A percentile compares a stretch with the other conserved stretches of the same genome.
phyloP scores from a whole-genome alignment of 2,888 invertebrate species.

The Chrysomela aeneicollis region DNA sequence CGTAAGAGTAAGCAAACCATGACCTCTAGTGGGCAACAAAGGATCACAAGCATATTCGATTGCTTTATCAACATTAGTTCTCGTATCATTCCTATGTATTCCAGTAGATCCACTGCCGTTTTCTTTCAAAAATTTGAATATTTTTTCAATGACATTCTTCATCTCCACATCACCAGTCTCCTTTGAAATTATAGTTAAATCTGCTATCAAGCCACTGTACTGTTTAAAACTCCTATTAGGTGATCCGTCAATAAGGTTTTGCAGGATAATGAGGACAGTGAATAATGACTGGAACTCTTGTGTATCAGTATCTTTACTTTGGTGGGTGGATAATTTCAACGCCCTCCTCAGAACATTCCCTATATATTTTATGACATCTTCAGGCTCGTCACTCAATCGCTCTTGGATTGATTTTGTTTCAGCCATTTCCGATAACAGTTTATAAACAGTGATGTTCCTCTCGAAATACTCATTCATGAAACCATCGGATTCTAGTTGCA shows the following conservation, averaged over 20 bases:
- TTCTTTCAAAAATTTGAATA: conserved; percentile 38
- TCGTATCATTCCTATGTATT: conserved; percentile 40
- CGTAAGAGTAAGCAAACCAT: conserved; percentile 77
- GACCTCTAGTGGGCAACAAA: conserved; percentile 80
- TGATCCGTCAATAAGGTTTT: conserved; percentile 56
- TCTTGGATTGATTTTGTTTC: conserved; percentile 61
- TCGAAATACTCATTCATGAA: conserved; percentile 52
- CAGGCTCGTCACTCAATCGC: conserved; percentile 61
- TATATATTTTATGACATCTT: conserved; percentile 63
- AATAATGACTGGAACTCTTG: conserved; percentile 54
- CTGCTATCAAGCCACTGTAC: conserved; percentile 54
- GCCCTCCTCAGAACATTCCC: conserved; percentile 59
- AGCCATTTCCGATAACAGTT: conserved; percentile 64
- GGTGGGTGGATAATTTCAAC: conserved; percentile 45
- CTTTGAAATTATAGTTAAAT: conserved; percentile 45
- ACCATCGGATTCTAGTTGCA: conserved; percentile 60
- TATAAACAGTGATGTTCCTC: conserved; percentile 63
- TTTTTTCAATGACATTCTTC: conserved; percentile 45
- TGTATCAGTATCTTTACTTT: conserved; percentile 44
- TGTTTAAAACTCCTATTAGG: conserved; percentile 47
- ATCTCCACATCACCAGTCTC: conserved; percentile 51
- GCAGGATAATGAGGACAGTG: conserved; percentile 52
- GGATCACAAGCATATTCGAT: conserved; percentile 74
- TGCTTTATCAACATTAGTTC: conserved; percentile 68
- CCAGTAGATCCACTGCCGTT: conserved; percentile 15